Conservation (phyloP, 2,888 invertebrate species). For the Folsomia manolachei region DNA sequence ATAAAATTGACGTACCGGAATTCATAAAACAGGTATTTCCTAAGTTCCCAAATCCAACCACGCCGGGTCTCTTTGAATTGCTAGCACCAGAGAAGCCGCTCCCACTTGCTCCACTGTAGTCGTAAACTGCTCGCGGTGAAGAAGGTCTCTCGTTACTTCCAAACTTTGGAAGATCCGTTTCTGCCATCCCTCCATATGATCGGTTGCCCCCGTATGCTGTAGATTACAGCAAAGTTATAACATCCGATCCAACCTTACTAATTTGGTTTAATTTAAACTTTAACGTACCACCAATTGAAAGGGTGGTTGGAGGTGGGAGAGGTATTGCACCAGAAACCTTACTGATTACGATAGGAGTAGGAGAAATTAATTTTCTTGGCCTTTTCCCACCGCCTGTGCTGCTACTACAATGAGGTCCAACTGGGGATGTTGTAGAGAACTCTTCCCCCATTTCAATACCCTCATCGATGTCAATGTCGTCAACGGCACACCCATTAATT, state of each 20-base stretch:
- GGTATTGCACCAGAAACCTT: conserved; percentile 28
- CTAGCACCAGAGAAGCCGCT: not conserved
- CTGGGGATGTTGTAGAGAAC: too few relatives aligned
- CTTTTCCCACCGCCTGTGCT: too few relatives aligned
- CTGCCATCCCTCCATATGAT: conserved; percentile 33
- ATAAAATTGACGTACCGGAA: not conserved
- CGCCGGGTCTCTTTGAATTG: conserved; percentile 54
- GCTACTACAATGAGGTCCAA: too few relatives aligned
- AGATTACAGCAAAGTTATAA: too few relatives aligned
- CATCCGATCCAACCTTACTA: too few relatives aligned
- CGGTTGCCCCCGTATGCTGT: conserved; percentile 49
- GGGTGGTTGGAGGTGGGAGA: conserved; percentile 32
- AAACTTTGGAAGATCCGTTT: not conserved
- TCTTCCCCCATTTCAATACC: too few relatives aligned
- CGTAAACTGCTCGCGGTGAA: conserved; percentile 2
- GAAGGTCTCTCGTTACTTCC: not conserved
- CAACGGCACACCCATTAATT: too few relatives aligned
- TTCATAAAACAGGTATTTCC: conserved; percentile 56
- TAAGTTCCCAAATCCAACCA: conserved; percentile 60
- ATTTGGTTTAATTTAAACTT: too few relatives aligned
- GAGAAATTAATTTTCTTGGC: not conserved
- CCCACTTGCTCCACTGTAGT: conserved; percentile 3
- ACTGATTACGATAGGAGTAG: not conserved
- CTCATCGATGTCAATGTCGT: too few relatives aligned
- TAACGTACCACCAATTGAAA: not conserved